Evolutionary conservation across 2,797 vertebrate species (phyloP).

Genomic region (Catharus ustulatus): DNA sequence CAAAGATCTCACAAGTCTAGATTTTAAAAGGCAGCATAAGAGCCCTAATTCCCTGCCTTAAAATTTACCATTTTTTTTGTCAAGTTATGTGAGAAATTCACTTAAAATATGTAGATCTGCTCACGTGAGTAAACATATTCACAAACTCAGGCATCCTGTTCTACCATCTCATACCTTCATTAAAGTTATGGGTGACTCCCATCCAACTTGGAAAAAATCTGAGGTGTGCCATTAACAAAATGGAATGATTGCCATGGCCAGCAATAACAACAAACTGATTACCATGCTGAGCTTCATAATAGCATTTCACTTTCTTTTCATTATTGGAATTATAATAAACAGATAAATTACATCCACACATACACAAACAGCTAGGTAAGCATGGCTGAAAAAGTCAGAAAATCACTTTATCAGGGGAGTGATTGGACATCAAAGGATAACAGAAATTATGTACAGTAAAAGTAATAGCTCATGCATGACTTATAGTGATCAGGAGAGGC

Average conservation of each 20-base stretch:
- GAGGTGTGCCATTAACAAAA: slow-evolving; percentile 24
- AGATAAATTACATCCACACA: slow-evolving; percentile 67
- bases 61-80: neutral
- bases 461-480: slow-evolving; percentile 72
- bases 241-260: slow-evolving; percentile 36
- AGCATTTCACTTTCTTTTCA: slow-evolving; percentile 66
- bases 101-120: neutral
- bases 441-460: slow-evolving; percentile 69
- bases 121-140: neutral
- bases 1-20: neutral
- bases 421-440: slow-evolving; percentile 70
- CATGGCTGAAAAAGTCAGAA: slow-evolving; percentile 58
- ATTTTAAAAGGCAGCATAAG: neutral
- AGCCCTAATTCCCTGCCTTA: neutral
- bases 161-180: neutral
- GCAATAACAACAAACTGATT: slow-evolving; percentile 71
- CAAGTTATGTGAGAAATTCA: neutral
- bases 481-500: slow-evolving; percentile 57
- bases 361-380: slow-evolving; percentile 62
- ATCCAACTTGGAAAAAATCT: slow-evolving; percentile 26
- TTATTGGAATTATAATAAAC: slow-evolving; percentile 72
- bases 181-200: slow-evolving; percentile 2
- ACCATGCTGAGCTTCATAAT: slow-evolving; percentile 70
- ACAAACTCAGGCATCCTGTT: neutral
- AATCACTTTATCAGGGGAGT: slow-evolving; percentile 60